Percentiles rank a stretch among this genome's conserved stretches.
phyloP scores from a whole-genome alignment of 2,797 vertebrate genomes.

The Trichosurus vulpecula region DNA sequence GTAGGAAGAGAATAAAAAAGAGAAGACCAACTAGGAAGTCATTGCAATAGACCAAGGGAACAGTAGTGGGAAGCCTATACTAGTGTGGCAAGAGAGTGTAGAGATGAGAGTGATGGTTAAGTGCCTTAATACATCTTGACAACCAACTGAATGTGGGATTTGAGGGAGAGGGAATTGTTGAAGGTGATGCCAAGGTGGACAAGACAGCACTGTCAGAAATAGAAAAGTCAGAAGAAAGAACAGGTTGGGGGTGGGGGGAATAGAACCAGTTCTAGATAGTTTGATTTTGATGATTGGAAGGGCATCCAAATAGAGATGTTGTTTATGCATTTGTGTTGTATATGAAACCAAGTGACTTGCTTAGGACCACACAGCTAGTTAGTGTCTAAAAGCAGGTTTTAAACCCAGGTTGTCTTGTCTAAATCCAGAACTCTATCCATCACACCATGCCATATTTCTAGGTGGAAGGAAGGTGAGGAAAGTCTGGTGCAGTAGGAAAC shows the following conservation, averaged over 20 bases:
- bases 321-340: background rate
- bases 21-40: background rate
- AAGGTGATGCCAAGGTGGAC: background rate
- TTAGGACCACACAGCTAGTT: background rate
- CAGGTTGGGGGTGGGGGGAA: accelerated
- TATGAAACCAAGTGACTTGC: background rate
- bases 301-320: background rate
- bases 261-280: background rate
- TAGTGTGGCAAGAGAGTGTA: background rate
- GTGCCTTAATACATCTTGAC: background rate
- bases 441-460: background rate
- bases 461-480: background rate
- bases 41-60: background rate
- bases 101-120: background rate
- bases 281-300: background rate
- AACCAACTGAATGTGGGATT: background rate
- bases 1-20: background rate
- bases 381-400: background rate
- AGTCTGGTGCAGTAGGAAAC: background rate
- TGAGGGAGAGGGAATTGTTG: background rate
- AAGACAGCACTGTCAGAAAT: background rate
- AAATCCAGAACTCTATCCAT: background rate
- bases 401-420: background rate
- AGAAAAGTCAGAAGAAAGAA: background rate
- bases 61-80: background rate